Evolutionary conservation across 1,140 invertebrate genomes (phyloP).

Genomic region (Lanistes nyassanus): DNA sequence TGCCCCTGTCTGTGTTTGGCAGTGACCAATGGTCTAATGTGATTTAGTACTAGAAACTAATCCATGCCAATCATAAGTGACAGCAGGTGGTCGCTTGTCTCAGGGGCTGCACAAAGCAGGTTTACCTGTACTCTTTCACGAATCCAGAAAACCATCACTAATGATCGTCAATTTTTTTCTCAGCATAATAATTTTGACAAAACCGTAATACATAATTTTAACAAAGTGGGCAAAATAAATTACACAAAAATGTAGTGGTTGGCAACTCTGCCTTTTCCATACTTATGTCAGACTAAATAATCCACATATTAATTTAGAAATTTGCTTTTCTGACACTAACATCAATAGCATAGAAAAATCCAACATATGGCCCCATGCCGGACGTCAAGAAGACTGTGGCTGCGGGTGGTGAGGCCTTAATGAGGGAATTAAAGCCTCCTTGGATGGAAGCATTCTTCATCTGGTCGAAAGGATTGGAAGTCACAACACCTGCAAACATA

Average conservation of each 20-base stretch:
- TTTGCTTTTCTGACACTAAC: conserved; percentile 50
- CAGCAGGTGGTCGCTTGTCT: too few relatives aligned
- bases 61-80: too few relatives aligned
- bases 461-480: conserved; percentile 86
- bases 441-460: conserved; percentile 82
- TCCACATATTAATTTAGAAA: too few relatives aligned
- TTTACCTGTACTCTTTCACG: neutral
- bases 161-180: too few relatives aligned
- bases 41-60: too few relatives aligned
- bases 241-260: neutral
- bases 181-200: too few relatives aligned
- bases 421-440: conserved; percentile 79
- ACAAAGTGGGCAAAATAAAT: neutral
- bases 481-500: conserved; percentile 72
- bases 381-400: conserved; percentile 81
- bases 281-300: too few relatives aligned
- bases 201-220: too few relatives aligned
- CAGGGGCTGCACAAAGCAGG: too few relatives aligned
- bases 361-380: conserved; percentile 86
- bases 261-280: too few relatives aligned
- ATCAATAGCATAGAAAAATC: conserved; percentile 89
- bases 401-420: conserved; percentile 80
- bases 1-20: too few relatives aligned
- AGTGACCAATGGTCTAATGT: too few relatives aligned
- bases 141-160: neutral